These are phyloP conservation scores for Danio rerio DNA, from an alignment of 2,113 vertebrate genomes.

Conservation along the genomic window GRCz12tu NC_133193.1:30963001-30963500, in stretches of 20 bases:
- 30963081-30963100: constrained; percentile 74
- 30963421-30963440: constrained; percentile 48
- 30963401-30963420: constrained; percentile 24
- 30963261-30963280: too few species aligned
- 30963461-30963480: constrained; percentile 68
- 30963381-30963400: constrained; percentile 29
- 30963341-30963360: too few species aligned
- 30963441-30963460: constrained; percentile 72
- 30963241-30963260: too few species aligned
- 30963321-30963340: too few species aligned
- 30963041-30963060: constrained; percentile 71
- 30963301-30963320: too few species aligned
- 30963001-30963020: constrained; percentile 75
- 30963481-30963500: constrained; percentile 69
- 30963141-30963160: too few species aligned
- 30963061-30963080: constrained; percentile 72
- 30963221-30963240: too few species aligned
- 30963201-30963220: too few species aligned
- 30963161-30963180: constrained; percentile 16
- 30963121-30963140: background rate
- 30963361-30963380: constrained; percentile 32
- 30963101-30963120: too few species aligned
- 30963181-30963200: too few species aligned
- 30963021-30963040: constrained; percentile 76
- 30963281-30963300: too few species aligned